Base-by-base conservation (phyloP, 1,140 invertebrate genomes). In the Ips nitidus region DNA sequence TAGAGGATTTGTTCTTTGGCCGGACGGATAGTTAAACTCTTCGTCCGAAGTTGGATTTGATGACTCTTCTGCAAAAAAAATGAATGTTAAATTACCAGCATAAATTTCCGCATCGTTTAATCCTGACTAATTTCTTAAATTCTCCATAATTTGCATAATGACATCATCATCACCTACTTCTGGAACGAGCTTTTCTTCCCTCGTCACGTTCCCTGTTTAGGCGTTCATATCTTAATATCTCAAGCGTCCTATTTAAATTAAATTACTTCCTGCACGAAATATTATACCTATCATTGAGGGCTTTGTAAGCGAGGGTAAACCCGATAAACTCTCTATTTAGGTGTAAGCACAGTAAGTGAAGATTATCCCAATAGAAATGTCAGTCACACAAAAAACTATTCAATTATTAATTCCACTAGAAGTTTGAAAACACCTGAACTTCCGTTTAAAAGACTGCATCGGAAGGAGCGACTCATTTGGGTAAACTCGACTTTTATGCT, bases 1-100 rank as follows among this genome's bases (percentile, higher is more conserved):
- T 62, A 77, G 61, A 22, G 73, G 66, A 63, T 77, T 78, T 64
- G 64, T 59, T 55, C 71, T 60, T 60, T 75, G 66, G 45, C 76
- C 74, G 8, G 71, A 73, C 57, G 74, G 78, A 22, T 75, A 77
- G 47, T 75, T 77, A 61, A 80, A 80, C 64, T 78, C 77, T 64
- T 78, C 80, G 74, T 77, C 76, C 40, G 80, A 79, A 45, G 79
- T 80, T 41, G 80, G 78, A 65, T 78, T 77, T 37, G 80, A 82
- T 3, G 80, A 81, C 68, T 76, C 80, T 73, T 82, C 81, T 81
- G 73, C 7, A 80, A 80, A 38, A 37, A 66, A 36, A 36, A 7
- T 40, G 22, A 50, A n/a, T 56, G 40, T 59, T 59, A 56, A 60
- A 70, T 55, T 37, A 2, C 52, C 2, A 8, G 39, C 41, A 59